Base-by-base conservation (phyloP, 2,113 vertebrate species). In the Mystacornis crossleyi region DNA sequence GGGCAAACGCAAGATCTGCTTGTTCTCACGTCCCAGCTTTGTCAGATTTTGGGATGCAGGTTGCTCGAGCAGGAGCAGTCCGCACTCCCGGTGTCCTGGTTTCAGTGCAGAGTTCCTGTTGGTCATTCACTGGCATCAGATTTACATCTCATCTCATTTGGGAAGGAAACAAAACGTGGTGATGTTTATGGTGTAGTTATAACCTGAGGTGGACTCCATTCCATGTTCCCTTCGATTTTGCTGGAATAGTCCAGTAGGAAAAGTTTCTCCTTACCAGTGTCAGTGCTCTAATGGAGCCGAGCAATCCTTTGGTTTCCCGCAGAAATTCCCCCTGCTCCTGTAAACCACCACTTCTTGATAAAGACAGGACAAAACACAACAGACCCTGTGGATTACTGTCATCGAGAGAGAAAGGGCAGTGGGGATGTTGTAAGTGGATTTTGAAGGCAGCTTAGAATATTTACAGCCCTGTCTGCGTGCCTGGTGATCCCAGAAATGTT, bases 221-320 rank as follows among this genome's bases (percentile, higher is more conserved):
- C 45, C 10, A 0, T 2, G 4, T 21, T 14, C 8, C 0, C 42
- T 43, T 54, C 0, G 0, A 0, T 57, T 48, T 72, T 0, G 0
- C 80, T 34, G 36, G 16, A 2, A 0, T 17, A 26, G 33, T 19
- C 50, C 47, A 1, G 0, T 0, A 11, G 67, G 9, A 33, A 2
- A 13, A 33, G 72, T 24, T 70, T 5, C 61, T 65, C n/a, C 31
- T 29, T 14, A 3, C 5, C 17, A 1, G 1, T 40, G 12, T 12
- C 47, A 5, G 13, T 9, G 26, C 19, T 62, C 31, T 18, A 0
- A 7, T 4, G 54, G 19, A 3, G 3, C 17, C 8, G 0, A 0
- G 12, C 61, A 42, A 21, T 7, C 48, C 70, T 3, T 8, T 18
- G 77, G 48, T 21, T n/a, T 42, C 70, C 81, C 5, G 0, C 0